Conservation (phyloP, 2,797 vertebrate genomes). For the Lemur catta region DNA sequence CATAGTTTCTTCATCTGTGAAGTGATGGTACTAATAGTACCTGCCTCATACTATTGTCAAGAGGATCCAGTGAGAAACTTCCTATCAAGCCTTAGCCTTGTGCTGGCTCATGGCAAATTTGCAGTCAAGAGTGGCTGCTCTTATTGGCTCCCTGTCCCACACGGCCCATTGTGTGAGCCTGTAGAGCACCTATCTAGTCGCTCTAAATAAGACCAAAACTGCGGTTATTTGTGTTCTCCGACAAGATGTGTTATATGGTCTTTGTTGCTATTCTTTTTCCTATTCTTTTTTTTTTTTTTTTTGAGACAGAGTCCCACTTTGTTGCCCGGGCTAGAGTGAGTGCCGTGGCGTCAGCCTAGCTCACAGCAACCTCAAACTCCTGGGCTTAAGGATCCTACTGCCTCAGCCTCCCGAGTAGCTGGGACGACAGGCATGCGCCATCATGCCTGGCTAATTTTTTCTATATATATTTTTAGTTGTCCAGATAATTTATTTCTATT, state of each 20-base stretch:
- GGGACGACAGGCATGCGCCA: too few species aligned
- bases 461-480: too few species aligned
- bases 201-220: not conserved
- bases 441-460: too few species aligned
- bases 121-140: not conserved
- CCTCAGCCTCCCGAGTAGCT: too few species aligned
- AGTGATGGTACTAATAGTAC: not conserved
- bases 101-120: not conserved
- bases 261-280: not conserved
- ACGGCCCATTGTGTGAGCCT: not conserved
- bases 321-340: too few species aligned
- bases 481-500: too few species aligned
- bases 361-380: too few species aligned
- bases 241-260: not conserved
- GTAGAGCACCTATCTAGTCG: not conserved
- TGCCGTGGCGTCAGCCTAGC: too few species aligned
- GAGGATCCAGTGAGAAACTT: not conserved
- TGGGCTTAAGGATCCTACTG: too few species aligned
- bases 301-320: too few species aligned
- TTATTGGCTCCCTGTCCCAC: not conserved
- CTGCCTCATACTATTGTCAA: fast-evolving
- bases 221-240: not conserved
- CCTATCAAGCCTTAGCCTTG: not conserved
- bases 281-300: not conserved
- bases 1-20: not conserved